phyloP scores from a whole-genome alignment of 2,888 invertebrate genomes.

The Lithophane semibrunnea region DNA sequence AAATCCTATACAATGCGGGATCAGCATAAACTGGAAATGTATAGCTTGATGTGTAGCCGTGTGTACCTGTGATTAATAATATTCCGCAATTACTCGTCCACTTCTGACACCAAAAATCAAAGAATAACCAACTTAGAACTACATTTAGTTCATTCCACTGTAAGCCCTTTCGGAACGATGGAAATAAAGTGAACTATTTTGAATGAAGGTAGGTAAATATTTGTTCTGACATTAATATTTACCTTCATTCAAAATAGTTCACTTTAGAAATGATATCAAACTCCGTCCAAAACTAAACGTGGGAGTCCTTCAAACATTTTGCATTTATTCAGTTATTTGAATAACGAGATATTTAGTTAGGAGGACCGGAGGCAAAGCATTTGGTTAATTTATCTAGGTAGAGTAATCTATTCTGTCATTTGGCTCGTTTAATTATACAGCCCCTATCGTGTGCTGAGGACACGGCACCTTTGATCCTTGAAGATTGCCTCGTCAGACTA shows the following conservation, averaged over 20 bases:
- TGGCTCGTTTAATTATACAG: slow-evolving; percentile 31
- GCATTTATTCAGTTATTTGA: slow-evolving; percentile 48
- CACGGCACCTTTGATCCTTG: slow-evolving; percentile 38
- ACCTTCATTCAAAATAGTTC: slow-evolving; percentile 28
- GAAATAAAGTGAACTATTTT: slow-evolving; percentile 17
- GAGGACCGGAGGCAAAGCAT: neutral
- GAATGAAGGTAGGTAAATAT: slow-evolving; percentile 3
- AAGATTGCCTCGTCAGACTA: slow-evolving; percentile 10
- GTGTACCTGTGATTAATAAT: too few relatives aligned
- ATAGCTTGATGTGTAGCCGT: too few relatives aligned
- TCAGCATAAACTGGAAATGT: too few relatives aligned
- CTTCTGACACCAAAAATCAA: neutral
- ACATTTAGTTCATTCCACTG: neutral
- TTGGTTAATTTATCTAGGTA: slow-evolving; percentile 23
- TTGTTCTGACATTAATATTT: neutral
- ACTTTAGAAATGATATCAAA: slow-evolving; percentile 24
- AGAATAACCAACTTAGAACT: neutral
- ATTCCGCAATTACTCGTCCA: neutral
- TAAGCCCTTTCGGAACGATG: neutral
- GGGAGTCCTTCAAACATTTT: slow-evolving; percentile 30
- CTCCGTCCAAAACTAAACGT: slow-evolving; percentile 17
- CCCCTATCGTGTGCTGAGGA: slow-evolving; percentile 27
- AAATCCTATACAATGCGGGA: too few relatives aligned
- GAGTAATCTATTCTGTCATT: slow-evolving; percentile 17
- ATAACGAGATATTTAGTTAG: slow-evolving; percentile 39